Conservation (phyloP, 2,797 vertebrate genomes). For the Karalla daura region DNA sequence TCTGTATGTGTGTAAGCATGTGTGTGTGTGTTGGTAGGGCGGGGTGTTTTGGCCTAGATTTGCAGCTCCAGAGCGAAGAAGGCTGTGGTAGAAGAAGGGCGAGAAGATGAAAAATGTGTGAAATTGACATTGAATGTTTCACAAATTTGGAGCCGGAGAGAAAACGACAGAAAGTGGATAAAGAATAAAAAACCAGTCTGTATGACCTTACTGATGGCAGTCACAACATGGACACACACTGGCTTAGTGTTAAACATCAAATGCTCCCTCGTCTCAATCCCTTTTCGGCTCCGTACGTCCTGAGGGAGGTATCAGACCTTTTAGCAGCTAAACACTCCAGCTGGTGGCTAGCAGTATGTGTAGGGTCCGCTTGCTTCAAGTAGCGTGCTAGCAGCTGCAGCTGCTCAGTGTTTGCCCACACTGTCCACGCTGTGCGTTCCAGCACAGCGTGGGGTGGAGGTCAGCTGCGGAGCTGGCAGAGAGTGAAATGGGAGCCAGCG, state of each 20-base stretch:
- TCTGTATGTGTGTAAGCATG: not conserved
- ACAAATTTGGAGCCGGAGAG: too few species aligned
- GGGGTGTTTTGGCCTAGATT: constrained; percentile 33
- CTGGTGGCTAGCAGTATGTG: not conserved
- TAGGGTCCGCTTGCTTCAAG: too few species aligned
- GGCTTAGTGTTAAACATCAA: too few species aligned
- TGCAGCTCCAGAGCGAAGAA: not conserved
- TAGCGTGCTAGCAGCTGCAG: not conserved
- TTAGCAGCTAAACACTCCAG: not conserved
- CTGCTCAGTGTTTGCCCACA: too few species aligned
- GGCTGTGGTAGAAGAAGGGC: not conserved
- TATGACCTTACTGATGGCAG: not conserved
- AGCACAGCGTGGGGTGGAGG: not conserved
- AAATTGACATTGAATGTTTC: too few species aligned
- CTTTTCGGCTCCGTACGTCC: not conserved
- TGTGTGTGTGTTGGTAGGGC: not conserved
- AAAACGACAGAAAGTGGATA: constrained; percentile 2
- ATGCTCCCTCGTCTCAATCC: not conserved
- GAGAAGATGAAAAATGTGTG: not conserved
- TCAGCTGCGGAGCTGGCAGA: not conserved
- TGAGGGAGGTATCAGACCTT: not conserved
- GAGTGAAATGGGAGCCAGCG: too few species aligned
- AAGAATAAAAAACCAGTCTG: not conserved
- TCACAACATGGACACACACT: not conserved
- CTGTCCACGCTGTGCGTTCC: not conserved